Base-by-base conservation (phyloP, 2,888 invertebrate genomes). In the Amphimallon solstitiale region DNA sequence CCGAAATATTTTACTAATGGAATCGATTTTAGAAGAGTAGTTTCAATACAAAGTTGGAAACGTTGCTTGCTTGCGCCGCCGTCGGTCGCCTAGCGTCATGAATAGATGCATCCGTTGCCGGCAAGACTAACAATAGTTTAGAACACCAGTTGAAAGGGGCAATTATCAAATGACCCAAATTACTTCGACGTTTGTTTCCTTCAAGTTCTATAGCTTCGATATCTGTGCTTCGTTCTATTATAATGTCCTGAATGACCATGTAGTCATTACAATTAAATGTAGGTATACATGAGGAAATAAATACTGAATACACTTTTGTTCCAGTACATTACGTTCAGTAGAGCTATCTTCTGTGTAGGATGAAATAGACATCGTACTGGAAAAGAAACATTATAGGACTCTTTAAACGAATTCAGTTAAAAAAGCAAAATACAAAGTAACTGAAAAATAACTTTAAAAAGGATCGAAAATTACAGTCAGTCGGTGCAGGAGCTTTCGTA, bases 111-210 rank as follows among this genome's bases (percentile, higher is more conserved):
- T 70, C 69, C 67, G 68, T 66, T 64, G 10, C 21, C 40, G 40
- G 23, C 51, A 67, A 65, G 45, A 66, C 68, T 67, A 66, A 69
- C 70, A 70, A 69, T 70, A 40, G 56, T 14, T 56, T 12, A 40
- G 67, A 66, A 68, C 59, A 65, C 65, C 43, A 61, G 68, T 63
- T 63, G 63, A 68, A 70, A 66, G 67, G 59, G 56, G 69, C 67
- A 69, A 70, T 70, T 70, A 70, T 66, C 64, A 70, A 70, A 70
- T 68, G 70, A 70, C 69, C 70, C 67, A 69, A 70, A 70, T 70
- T 70, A 68, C 67, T 68, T 34, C 21, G 3, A 37, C 37, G 34
- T 61, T 49, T 56, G 40, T 56, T 56, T 40, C 56, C 56, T 40
- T 23, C 21, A 10, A 38, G 12, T 56, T 56, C 12, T 15, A 40